Conservation (phyloP, 2,888 invertebrate genomes). For the Ferrisia virgata region DNA sequence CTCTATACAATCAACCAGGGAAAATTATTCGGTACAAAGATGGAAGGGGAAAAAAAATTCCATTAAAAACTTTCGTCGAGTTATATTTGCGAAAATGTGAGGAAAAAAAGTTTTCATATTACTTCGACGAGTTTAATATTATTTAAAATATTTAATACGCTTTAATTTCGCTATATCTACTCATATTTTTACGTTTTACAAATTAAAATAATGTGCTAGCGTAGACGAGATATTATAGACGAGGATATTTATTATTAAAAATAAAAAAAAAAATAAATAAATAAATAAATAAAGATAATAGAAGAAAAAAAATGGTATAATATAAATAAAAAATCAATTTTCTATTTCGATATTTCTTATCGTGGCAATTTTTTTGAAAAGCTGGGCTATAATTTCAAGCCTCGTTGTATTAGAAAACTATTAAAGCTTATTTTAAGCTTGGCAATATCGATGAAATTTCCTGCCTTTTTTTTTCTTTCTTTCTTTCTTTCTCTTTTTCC, state of each 20-base stretch:
- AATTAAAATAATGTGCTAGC: no score
- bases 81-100: background rate
- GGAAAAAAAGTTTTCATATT: background rate
- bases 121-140: background rate
- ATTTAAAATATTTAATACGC: background rate
- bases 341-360: no score
- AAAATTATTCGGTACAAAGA: background rate
- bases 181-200: no score
- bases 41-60: background rate
- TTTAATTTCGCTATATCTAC: background rate
- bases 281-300: no score
- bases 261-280: no score
- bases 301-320: no score
- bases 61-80: background rate
- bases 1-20: background rate
- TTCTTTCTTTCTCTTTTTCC: background rate
- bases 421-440: background rate
- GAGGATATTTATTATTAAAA: no score
- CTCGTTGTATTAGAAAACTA: background rate
- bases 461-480: background rate
- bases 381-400: background rate
- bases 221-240: no score
- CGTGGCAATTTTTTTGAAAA: background rate
- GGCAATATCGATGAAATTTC: background rate
- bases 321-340: no score